Base-by-base conservation (phyloP, 2,888 invertebrate genomes). In the Bruchidius siliquastri region DNA sequence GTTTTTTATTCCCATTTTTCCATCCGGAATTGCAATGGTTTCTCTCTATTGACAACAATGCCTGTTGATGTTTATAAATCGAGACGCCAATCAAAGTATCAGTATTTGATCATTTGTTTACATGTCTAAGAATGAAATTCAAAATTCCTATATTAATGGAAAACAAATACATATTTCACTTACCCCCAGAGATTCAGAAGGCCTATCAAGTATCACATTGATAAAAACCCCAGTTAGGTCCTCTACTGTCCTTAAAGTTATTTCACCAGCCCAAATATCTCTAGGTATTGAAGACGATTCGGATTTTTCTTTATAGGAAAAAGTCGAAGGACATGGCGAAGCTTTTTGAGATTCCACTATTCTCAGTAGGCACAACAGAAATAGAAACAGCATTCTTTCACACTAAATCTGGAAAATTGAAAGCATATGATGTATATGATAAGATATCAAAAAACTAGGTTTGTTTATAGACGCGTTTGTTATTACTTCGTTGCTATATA, bases 101-200 rank as follows among this genome's bases (percentile, higher is more conserved):
- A n/a, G n/a, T n/a, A n/a, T n/a, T n/a, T n/a, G n/a, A n/a, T n/a
- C n/a, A n/a, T 2, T 22, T 22, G 20, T 69, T 69, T 69, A 69
- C 3, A 20, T 69, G 13, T 22, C 69, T 69, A 13, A 22, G 69
- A 69, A 69, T 20, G n/a, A 69, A 13, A 49, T 18, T 49, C 26
- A 26, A 26, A 2, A 26, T 26, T 26, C 8, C 3, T 26, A 8
- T 26, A 26, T 26, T 26, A 26, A 26, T 26, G 3, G 26, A 26
- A 26, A 2, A 26, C 26, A 8, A 4, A 8, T 68, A 68, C 68
- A 68, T 68, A 20, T 21, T 32, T 8, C 32, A 82, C 89, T 88
- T 82, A 92, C 92, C 82, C 90, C 90, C 69, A 92, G 84, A 69
- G 90, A 87, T 80, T 90, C 88, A n/a, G 90, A 90, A 74, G 88